Evolutionary conservation across 1,140 invertebrate species (phyloP), one percentile per base, ranked within the genome.

Genomic region (Babylonia areolata): DNA sequence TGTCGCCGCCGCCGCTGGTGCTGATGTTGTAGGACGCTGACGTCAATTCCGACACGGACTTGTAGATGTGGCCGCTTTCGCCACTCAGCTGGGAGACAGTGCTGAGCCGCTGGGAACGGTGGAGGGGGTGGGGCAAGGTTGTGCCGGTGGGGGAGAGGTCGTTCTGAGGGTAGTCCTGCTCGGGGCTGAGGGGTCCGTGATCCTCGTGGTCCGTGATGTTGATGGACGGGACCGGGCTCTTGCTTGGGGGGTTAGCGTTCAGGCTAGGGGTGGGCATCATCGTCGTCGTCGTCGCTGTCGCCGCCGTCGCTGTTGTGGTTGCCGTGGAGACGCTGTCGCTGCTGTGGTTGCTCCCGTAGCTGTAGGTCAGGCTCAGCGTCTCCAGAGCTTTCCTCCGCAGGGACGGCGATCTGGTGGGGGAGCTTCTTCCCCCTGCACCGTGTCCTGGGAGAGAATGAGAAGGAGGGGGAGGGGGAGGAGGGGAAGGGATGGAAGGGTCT

Each of bases 121-220:
- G 54, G 33, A 28, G 69, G 35, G 69, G 40, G n/a, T 40, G 35
- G 58, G 58, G 69, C 28, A 15, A 6, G 28, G 39, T 69, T n/a
- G n/a, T n/a, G 58, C 33, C 3, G 39, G 82, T 46, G 39, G 82
- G 82, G 3, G 82, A 84, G 28, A 73, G 82, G 17, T 84, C 69
- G 37, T 84, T 73, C 28, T 42, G 20, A 9, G 64, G 82, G 40
- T 84, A 84, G 64, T 84, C 82, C 39, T 12, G 73, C 39, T 84
- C 64, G 0, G 82, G 82, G 39, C 82, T 84, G 40, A 46, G 12
- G 39, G 69, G 64, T 0, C 28, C 54, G 1, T 35, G 20, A 31
- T 37, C 31, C 11, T 82, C 81, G 23, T 69, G 12, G 82, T 84
- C 82, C 23, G 37, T 75, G 39, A 84, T 33, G 64, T 58, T 69